Percentiles rank a stretch among this genome's conserved stretches.
These are phyloP conservation scores for Zoroaster sp. DNA, from an alignment of 53 echinoderm and acorn worm species.

Conservation along the genomic window DNA sequence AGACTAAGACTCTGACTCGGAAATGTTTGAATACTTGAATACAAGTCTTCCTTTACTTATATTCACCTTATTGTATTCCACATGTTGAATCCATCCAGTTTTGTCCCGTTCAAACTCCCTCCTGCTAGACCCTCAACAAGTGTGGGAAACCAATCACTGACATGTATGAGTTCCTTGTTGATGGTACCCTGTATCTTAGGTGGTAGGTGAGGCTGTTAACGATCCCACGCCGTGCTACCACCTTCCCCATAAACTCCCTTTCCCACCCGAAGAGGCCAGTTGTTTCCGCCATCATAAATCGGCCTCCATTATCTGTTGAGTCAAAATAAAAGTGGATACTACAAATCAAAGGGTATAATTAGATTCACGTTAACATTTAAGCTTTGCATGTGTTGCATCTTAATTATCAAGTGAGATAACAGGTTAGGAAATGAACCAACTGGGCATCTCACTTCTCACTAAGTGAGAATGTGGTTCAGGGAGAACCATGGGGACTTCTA, in stretches of 20 bases:
- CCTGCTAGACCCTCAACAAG: constrained; percentile 80
- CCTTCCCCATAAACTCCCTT: constrained; percentile 43
- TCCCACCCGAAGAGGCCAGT: constrained; percentile 54
- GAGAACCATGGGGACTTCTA: background rate
- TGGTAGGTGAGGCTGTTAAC: constrained; percentile 18
- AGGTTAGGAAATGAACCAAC: background rate
- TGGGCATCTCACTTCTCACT: background rate
- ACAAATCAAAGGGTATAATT: background rate
- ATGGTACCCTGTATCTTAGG: background rate
- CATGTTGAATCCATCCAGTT: constrained; percentile 80
- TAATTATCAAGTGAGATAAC: background rate
- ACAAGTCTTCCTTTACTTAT: background rate
- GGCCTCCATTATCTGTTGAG: constrained; percentile 43
- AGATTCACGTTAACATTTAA: background rate
- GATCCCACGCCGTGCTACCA: constrained; percentile 50
- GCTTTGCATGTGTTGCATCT: too few relatives aligned
- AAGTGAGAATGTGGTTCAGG: background rate
- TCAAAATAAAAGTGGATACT: background rate
- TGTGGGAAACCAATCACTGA: constrained; percentile 95
- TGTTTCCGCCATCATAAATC: constrained; percentile 9
- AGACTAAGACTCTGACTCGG: background rate
- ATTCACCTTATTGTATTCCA: constrained; percentile 75
- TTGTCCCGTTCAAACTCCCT: constrained; percentile 47
- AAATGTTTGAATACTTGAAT: background rate
- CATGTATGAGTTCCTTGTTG: constrained; percentile 76